A percentile compares a stretch with the other conserved stretches of the same genome.
phyloP scores from a whole-genome alignment of 1,140 invertebrate genomes.

The Macrocentrus cingulum region DNA sequence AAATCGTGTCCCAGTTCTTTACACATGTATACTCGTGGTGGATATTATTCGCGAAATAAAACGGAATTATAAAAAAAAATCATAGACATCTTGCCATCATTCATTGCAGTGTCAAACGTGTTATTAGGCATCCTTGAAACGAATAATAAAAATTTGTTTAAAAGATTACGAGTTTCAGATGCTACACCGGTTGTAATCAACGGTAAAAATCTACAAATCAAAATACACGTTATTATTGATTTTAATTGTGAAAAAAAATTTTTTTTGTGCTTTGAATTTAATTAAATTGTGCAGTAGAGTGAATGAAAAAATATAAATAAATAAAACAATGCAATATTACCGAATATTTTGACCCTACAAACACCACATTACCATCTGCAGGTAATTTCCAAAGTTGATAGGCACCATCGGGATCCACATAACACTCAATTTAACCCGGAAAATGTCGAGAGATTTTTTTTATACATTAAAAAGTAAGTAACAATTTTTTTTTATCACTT shows the following conservation, averaged over 20 bases:
- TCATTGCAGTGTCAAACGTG: neutral
- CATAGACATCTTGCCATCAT: neutral
- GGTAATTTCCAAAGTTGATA: slow-evolving; percentile 10
- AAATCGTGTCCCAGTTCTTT: slow-evolving; percentile 19
- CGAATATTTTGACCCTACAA: slow-evolving; percentile 23
- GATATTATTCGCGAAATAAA: neutral
- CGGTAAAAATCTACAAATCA: too few species aligned
- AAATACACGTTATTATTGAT: too few species aligned
- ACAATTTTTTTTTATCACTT: too few species aligned
- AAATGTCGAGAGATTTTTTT: too few species aligned
- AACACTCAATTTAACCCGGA: neutral
- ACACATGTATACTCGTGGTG: neutral
- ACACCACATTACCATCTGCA: slow-evolving; percentile 27
- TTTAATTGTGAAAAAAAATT: neutral
- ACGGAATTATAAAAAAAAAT: neutral
- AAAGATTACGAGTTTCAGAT: too few species aligned
- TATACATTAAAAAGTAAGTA: neutral
- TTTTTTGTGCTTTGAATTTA: neutral
- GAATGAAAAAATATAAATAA: slow-evolving; percentile 15
- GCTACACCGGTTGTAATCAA: too few species aligned
- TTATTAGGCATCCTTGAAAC: too few species aligned
- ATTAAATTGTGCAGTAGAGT: too few species aligned
- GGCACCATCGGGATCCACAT: neutral
- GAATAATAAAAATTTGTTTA: neutral
- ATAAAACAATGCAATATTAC: slow-evolving; percentile 18